Evolutionary conservation across 2,888 invertebrate genomes (phyloP).

Genomic region (Alcis repandata): DNA sequence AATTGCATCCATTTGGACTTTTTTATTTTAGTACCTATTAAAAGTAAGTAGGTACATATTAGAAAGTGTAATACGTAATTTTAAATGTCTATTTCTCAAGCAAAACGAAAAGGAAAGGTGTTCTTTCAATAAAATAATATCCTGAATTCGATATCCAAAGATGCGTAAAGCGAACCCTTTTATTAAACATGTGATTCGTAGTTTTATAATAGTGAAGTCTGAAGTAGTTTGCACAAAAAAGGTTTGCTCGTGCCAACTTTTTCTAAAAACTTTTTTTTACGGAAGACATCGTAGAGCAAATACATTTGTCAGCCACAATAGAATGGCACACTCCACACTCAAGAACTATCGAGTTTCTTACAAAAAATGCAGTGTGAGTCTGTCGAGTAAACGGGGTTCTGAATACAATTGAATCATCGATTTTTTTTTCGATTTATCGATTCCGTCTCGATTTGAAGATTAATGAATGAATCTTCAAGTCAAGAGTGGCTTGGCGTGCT

Average conservation of each 20-base stretch:
- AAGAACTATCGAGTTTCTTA: slow-evolving; percentile 82
- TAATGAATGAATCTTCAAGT: too few species aligned
- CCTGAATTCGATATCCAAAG: slow-evolving; percentile 29
- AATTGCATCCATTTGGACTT: too few species aligned
- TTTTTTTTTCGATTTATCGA: too few species aligned
- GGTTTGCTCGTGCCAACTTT: slow-evolving; percentile 80
- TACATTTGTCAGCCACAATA: slow-evolving; percentile 77
- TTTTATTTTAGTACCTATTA: too few species aligned
- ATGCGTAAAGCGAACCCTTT: slow-evolving; percentile 40
- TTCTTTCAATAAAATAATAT: slow-evolving; percentile 31
- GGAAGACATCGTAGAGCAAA: slow-evolving; percentile 81
- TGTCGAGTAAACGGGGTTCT: slow-evolving; percentile 17
- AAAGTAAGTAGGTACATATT: too few species aligned
- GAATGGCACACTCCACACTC: slow-evolving; percentile 78
- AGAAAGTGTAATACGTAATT: too few species aligned
- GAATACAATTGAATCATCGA: not conserved
- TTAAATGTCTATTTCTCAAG: not conserved
- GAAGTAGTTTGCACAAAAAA: slow-evolving; percentile 55
- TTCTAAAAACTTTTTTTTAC: slow-evolving; percentile 53
- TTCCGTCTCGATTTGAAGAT: too few species aligned
- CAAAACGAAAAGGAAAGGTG: slow-evolving; percentile 47
- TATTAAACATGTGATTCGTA: slow-evolving; percentile 39
- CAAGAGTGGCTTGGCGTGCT: too few species aligned
- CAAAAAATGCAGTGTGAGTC: slow-evolving; percentile 56
- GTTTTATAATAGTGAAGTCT: slow-evolving; percentile 49